phyloP scores from a whole-genome alignment of 2,797 vertebrate species.

The Schizothorax lantsangensis region DNA sequence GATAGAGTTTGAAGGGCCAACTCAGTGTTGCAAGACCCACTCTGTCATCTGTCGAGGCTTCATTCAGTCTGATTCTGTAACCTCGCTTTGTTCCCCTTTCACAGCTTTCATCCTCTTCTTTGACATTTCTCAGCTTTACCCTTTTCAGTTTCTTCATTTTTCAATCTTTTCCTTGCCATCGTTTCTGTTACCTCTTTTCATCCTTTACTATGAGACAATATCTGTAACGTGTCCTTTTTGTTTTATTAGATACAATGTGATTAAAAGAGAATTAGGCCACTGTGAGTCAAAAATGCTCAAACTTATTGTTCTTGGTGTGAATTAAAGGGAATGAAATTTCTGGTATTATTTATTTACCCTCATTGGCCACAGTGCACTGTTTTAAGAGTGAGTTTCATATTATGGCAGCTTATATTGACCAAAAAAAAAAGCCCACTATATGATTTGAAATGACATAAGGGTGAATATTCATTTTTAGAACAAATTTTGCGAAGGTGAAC shows the following conservation, averaged over 20 bases:
- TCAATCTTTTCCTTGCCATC: conserved; percentile 14
- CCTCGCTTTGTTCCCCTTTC: conserved; percentile 2
- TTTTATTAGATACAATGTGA: background rate
- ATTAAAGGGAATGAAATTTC: background rate
- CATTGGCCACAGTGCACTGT: background rate
- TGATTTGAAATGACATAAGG: background rate
- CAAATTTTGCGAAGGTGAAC: background rate
- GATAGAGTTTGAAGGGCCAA: conserved; percentile 28
- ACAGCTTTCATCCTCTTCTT: conserved; percentile 20
- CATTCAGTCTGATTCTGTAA: conserved; percentile 18
- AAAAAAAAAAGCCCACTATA: background rate
- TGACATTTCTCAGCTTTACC: conserved; percentile 43
- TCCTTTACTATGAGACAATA: background rate
- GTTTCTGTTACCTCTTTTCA: background rate
- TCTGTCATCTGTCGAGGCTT: conserved; percentile 18
- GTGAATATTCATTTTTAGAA: background rate
- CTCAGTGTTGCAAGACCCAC: conserved; percentile 19
- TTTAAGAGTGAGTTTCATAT: background rate
- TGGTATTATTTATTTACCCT: background rate
- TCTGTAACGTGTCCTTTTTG: background rate
- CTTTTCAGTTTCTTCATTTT: conserved; percentile 27
- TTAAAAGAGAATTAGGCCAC: background rate
- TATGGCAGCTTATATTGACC: background rate
- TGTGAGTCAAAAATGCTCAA: background rate
- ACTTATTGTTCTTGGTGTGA: background rate